phyloP scores from a whole-genome alignment of 2,797 vertebrate genomes.

The Sorex maritimensis region DNA sequence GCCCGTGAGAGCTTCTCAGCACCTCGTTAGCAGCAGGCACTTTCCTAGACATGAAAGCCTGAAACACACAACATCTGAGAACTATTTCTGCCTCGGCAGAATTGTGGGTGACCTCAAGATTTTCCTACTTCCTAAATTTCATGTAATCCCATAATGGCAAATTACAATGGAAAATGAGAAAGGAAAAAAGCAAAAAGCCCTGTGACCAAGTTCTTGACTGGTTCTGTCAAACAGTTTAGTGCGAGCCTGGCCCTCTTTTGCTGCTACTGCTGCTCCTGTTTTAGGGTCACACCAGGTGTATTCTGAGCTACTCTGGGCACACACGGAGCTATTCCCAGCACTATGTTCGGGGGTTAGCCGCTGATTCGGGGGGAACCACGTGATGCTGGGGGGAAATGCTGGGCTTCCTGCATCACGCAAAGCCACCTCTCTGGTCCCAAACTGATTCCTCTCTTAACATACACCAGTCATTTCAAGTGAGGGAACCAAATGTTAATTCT shows the following conservation, averaged over 20 bases:
- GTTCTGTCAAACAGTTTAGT: background rate
- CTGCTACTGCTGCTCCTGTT: background rate
- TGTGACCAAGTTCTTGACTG: slow-evolving; percentile 23
- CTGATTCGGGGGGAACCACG: too few species aligned
- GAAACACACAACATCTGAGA: slow-evolving; percentile 19
- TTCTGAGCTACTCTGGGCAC: too few species aligned
- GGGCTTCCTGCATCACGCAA: too few species aligned
- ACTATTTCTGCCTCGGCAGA: slow-evolving; percentile 28
- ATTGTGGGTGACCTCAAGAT: slow-evolving; percentile 46
- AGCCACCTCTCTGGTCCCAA: too few species aligned
- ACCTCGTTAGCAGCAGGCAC: slow-evolving; percentile 29
- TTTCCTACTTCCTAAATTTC: slow-evolving; percentile 64
- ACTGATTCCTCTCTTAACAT: background rate
- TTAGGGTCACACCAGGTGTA: too few species aligned
- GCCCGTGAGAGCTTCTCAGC: background rate
- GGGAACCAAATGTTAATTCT: background rate
- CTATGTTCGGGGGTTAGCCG: too few species aligned
- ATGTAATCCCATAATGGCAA: slow-evolving; percentile 42
- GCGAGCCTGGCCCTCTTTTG: background rate
- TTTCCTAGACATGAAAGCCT: slow-evolving; percentile 45
- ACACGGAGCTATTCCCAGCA: too few species aligned
- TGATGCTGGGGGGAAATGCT: too few species aligned
- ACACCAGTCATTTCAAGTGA: background rate
- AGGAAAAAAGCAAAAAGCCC: slow-evolving; percentile 10
- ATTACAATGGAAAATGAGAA: slow-evolving; percentile 39